Evolutionary conservation across 2,888 invertebrate species (phyloP).

Genomic region (Thyatira batis): DNA sequence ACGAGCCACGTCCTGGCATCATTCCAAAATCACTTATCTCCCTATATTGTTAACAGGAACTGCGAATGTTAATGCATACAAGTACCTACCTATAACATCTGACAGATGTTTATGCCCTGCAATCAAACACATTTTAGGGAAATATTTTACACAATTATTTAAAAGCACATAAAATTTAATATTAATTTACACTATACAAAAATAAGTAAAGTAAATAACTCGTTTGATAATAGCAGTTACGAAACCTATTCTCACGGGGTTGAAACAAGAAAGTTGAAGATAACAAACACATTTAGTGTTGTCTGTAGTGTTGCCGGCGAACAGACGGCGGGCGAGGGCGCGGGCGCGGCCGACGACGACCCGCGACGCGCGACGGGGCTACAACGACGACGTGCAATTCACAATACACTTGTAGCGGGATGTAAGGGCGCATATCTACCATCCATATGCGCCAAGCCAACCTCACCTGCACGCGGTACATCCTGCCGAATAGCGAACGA

Average conservation of each 20-base stretch:
- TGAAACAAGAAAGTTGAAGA: conserved; percentile 44
- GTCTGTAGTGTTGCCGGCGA: too few relatives aligned
- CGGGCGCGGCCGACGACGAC: conserved; percentile 35
- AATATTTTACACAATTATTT: background rate
- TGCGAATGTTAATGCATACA: conserved; percentile 19
- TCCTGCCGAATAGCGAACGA: too few relatives aligned
- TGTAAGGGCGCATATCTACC: too few relatives aligned
- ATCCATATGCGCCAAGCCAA: too few relatives aligned
- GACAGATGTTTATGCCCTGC: too few relatives aligned
- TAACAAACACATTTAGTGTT: conserved; percentile 51
- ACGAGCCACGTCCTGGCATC: conserved; percentile 72
- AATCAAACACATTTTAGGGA: background rate
- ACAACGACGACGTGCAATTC: conserved; percentile 71
- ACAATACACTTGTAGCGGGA: too few relatives aligned
- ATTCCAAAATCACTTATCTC: conserved; percentile 79
- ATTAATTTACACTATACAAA: conserved; percentile 8
- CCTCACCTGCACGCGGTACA: too few relatives aligned
- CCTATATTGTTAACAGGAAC: conserved; percentile 62
- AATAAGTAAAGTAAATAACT: too few relatives aligned
- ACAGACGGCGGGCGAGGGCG: too few relatives aligned
- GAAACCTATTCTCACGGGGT: conserved; percentile 52
- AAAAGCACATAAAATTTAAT: background rate
- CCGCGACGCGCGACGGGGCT: conserved; percentile 28
- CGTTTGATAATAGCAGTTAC: conserved; percentile 37
- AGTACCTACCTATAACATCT: background rate